A percentile compares a stretch with the other conserved stretches of the same genome.
phyloP scores from a whole-genome alignment of 2,113 vertebrate species.

The Cebidichthys violaceus region DNA sequence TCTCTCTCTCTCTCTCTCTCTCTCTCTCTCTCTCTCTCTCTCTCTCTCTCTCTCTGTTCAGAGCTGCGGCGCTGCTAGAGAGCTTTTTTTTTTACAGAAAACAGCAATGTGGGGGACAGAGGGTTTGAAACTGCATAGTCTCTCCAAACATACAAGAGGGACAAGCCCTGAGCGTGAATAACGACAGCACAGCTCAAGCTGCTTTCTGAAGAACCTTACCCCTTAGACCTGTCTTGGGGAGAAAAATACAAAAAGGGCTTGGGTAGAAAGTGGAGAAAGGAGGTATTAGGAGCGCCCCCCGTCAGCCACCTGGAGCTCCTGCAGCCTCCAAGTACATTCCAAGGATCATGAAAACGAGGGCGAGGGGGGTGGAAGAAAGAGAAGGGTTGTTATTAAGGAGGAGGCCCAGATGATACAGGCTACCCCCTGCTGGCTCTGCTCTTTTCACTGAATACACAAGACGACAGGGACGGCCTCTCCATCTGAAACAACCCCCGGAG shows the following conservation, averaged over 20 bases:
- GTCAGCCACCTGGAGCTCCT: conserved; percentile 60
- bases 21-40: background rate
- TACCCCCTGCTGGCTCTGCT: conserved; percentile 47
- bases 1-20: conserved; percentile 17
- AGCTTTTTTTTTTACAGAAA: conserved; percentile 61
- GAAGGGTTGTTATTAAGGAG: conserved; percentile 58
- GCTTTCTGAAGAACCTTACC: conserved; percentile 51
- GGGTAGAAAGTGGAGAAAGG: conserved; percentile 34
- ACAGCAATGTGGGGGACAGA: conserved; percentile 42
- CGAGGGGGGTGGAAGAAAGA: conserved; percentile 40
- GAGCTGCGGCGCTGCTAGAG: conserved; percentile 59
- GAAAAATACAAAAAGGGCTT: conserved; percentile 4
- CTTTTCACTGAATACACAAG: conserved; percentile 78
- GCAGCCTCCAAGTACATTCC: conserved; percentile 70
- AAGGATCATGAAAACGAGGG: conserved; percentile 51
- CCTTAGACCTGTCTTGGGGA: conserved; percentile 36
- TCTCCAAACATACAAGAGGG: conserved; percentile 52
- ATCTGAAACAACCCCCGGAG: conserved; percentile 63
- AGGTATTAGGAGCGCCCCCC: conserved; percentile 67
- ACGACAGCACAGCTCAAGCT: conserved; percentile 45
- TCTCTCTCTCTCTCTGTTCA: conserved; percentile 54
- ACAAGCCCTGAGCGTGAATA: conserved; percentile 53
- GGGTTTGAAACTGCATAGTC: conserved; percentile 61
- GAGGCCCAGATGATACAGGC: conserved; percentile 71
- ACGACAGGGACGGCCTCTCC: conserved; percentile 72